Conservation (phyloP, 2,113 vertebrate species). For the Gavialis gangeticus region DNA sequence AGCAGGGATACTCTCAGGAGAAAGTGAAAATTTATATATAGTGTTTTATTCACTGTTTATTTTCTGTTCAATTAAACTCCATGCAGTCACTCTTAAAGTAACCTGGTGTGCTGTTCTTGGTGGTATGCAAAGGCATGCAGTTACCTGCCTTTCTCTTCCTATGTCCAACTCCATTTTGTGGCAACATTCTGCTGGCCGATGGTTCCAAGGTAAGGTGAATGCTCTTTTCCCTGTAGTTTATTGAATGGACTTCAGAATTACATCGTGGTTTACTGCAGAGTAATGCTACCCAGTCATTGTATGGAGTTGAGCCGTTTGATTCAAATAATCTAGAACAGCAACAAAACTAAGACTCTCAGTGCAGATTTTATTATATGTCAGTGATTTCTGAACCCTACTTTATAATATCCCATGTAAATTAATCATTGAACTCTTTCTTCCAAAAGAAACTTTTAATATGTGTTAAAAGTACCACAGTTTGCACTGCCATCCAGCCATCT, state of each 20-base stretch:
- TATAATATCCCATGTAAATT: background rate
- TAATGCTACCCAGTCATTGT: no score
- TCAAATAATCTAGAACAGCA: background rate
- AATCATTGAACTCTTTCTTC: background rate
- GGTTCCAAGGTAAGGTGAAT: background rate
- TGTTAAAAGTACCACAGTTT: background rate
- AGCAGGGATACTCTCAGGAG: no score
- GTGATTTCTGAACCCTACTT: background rate
- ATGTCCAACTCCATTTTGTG: background rate
- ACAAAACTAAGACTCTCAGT: background rate
- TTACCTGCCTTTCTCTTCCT: background rate
- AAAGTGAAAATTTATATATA: no score
- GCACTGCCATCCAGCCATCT: background rate
- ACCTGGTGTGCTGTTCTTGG: no score
- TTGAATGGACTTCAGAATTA: background rate
- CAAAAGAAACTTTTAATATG: background rate
- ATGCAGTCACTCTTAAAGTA: background rate
- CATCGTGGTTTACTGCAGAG: background rate
- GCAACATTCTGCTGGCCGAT: background rate
- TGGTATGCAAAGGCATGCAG: no score
- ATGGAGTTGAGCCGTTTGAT: background rate
- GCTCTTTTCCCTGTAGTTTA: background rate
- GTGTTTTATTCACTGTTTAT: background rate
- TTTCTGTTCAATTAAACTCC: background rate
- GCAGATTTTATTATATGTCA: background rate